A percentile compares a stretch with the other conserved stretches of the same genome.
Evolutionary conservation across 2,113 vertebrate species (phyloP).

Genomic region (Charina bottae): DNA sequence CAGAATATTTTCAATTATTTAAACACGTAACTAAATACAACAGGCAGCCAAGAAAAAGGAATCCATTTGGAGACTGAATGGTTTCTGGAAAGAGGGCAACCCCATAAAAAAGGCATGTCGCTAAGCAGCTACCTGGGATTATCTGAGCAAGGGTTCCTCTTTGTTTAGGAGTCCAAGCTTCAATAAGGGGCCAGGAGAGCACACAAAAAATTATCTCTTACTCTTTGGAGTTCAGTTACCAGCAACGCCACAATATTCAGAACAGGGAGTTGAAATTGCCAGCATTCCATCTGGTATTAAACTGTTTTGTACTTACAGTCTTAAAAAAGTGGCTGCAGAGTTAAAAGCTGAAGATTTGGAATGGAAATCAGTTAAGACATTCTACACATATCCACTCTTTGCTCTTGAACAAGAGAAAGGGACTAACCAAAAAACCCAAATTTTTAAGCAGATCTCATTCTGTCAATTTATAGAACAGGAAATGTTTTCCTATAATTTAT

Average conservation of each 20-base stretch:
- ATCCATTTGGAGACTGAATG: too few relatives aligned
- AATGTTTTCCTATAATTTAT: neutral
- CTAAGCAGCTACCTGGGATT: slow-evolving; percentile 21
- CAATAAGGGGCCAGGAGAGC: neutral
- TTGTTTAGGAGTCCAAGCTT: neutral
- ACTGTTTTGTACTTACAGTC: neutral
- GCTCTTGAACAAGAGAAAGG: neutral
- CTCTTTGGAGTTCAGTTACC: neutral
- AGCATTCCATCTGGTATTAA: neutral
- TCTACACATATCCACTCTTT: neutral
- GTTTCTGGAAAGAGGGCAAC: neutral
- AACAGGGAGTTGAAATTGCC: neutral
- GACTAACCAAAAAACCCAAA: neutral
- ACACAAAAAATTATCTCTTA: neutral
- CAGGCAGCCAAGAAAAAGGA: neutral
- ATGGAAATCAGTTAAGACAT: neutral
- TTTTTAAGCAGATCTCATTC: neutral
- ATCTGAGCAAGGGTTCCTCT: slow-evolving; percentile 6
- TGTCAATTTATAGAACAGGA: neutral
- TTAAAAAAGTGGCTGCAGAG: neutral
- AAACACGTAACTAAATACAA: slow-evolving; percentile 31
- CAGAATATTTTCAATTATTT: slow-evolving; percentile 29
- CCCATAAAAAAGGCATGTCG: neutral
- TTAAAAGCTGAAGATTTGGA: neutral
- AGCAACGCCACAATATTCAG: accelerated